Evolutionary conservation across 2,888 invertebrate genomes (phyloP).

Genomic region (Heliconius erato): DNA sequence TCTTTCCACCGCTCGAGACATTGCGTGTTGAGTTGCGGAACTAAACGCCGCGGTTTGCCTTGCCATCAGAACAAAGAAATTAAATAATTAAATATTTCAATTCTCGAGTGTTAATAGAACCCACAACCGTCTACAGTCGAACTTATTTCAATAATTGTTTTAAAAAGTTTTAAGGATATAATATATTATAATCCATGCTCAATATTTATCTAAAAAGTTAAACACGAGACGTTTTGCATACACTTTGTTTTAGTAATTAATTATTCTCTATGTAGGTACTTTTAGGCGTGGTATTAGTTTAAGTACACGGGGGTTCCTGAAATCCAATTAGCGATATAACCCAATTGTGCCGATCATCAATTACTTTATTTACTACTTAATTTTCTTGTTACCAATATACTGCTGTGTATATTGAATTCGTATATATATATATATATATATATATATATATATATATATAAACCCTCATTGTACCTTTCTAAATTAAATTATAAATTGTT

Average conservation of each 20-base stretch:
- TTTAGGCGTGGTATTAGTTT: conserved; percentile 57
- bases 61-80: too few relatives aligned
- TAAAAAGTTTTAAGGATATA: not conserved
- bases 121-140: too few relatives aligned
- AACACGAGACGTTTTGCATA: conserved; percentile 35
- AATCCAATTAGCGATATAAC: conserved; percentile 78
- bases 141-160: not conserved
- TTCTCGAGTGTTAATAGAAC: too few relatives aligned
- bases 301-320: conserved; percentile 74
- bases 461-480: too few relatives aligned
- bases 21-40: too few relatives aligned
- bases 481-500: not conserved
- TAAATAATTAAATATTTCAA: too few relatives aligned
- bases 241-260: conserved; percentile 42
- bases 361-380: conserved; percentile 33
- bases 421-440: too few relatives aligned
- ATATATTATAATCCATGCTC: not conserved
- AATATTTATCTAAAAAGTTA: not conserved
- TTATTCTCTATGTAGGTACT: conserved; percentile 42
- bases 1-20: too few relatives aligned
- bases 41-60: too few relatives aligned
- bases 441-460: too few relatives aligned
- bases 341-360: conserved; percentile 69
- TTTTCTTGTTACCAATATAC: conserved; percentile 24
- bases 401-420: not conserved